These are phyloP conservation scores for Heliconius ismenius DNA, from an alignment of 2,888 invertebrate species.

Conservation along the genomic window DNA sequence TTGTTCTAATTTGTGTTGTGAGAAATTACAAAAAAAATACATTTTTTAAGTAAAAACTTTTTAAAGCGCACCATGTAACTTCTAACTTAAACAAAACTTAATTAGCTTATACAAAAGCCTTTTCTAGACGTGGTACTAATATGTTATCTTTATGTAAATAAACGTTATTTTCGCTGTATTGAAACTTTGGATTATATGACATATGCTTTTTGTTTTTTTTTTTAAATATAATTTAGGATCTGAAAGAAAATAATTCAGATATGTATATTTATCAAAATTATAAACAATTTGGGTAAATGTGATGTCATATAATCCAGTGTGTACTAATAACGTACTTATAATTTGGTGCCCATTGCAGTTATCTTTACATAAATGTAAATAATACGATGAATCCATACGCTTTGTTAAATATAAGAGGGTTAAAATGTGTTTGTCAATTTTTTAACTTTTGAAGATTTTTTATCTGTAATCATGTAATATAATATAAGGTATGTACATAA, in stretches of 20 bases:
- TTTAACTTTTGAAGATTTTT: slow-evolving; percentile 73
- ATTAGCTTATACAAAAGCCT: slow-evolving; percentile 29
- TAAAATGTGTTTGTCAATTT: slow-evolving; percentile 79
- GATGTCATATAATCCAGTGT: slow-evolving; percentile 31
- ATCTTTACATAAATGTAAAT: slow-evolving; percentile 71
- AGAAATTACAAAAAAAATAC: neutral
- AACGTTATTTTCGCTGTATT: slow-evolving; percentile 24
- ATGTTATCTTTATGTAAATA: slow-evolving; percentile 22
- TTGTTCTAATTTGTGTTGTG: neutral
- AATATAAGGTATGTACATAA: slow-evolving; percentile 70
- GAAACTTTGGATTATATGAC: slow-evolving; percentile 23
- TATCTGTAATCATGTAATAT: slow-evolving; percentile 55
- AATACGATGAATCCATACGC: slow-evolving; percentile 79
- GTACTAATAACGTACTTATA: slow-evolving; percentile 68
- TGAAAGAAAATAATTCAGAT: neutral
- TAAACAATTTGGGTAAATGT: neutral
- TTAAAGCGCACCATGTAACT: slow-evolving; percentile 5
- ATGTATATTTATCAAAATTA: neutral
- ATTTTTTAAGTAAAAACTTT: neutral
- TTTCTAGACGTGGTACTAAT: slow-evolving; percentile 31
- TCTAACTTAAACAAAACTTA: slow-evolving; percentile 10
- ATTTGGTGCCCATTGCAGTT: slow-evolving; percentile 74
- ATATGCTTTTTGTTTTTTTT: neutral
- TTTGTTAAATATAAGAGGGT: slow-evolving; percentile 79
- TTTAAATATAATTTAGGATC: neutral